Evolutionary conservation across 2,888 invertebrate genomes (phyloP), one percentile per base, ranked within the genome.

Genomic region (Sminthurinus aureus): DNA sequence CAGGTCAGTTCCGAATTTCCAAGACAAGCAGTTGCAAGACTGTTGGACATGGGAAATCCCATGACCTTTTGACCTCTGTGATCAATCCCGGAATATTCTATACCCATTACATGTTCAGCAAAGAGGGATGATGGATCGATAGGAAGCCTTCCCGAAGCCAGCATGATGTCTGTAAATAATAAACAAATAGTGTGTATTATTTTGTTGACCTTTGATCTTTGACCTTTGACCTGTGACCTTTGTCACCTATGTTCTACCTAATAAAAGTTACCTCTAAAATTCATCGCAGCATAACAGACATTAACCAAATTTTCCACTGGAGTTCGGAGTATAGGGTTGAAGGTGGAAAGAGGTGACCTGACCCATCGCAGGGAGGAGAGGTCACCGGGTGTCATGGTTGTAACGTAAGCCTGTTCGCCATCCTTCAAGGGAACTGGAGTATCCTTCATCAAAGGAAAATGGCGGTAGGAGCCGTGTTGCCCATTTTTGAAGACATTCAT

Each of bases 71-170:
- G 87, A 3, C 91, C 91, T 83, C 90, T 89, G n/a, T 85, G 80
- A 50, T 88, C 85, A 58, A 90, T 88, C 6, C 93, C 93, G 77
- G 92, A 89, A 89, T 92, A 93, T 89, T 93, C 93, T 89, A 93
- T 91, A n/a, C 93, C 93, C 83, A 92, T 91, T 79, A 93, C 91
- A 88, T 92, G 92, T 84, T 93, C 93, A 88, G 92, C 91, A 18
- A 75, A 74, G 26, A 79, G 22, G 0, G 95, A 94, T 86, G 85
- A 51, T 0, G 95, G 93, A 90, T 98, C 98, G 0, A 94, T 93
- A 9, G 95, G 94, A 11, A 98, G 92, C 89, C 96, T 96, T 0
- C 97, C 98, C 0, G 96, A 96, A 0, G 98, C 96, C 0, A 96
- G 92, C 98, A 98, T 98, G 0, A 98, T 92, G 90, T 98, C 98